Base-by-base conservation (phyloP, 2,113 vertebrate species). In the Hyla sarda region DNA sequence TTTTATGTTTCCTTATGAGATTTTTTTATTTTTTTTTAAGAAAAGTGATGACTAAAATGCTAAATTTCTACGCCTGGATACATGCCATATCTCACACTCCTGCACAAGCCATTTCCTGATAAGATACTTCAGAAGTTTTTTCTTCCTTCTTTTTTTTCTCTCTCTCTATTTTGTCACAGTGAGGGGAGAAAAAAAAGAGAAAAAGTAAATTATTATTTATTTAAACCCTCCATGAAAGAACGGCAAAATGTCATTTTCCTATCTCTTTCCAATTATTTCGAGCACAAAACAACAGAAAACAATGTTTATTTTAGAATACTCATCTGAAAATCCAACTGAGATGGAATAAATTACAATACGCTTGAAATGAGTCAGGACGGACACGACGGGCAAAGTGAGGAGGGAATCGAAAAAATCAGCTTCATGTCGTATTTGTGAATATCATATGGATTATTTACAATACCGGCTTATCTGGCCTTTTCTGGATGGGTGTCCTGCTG, bases 101-200 rank as follows among this genome's bases (percentile, higher is more conserved):
- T 54, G 37, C 71, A 65, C 89, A 60, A 89, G 73, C 6, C 82
- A 1, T 45, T 89, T 88, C 78, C 58, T 87, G 48, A 88, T 88
- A 87, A 89, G 54, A 60, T 90, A 88, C 47, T 87, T 48, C 87
- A 86, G 37, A 58, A 0, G 41, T 41, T 41, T 41, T 41, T 41
- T 41, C 8, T 41, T n/a, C n/a, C n/a, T n/a, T n/a, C n/a, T n/a
- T n/a, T n/a, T n/a, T n/a, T 85, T 54, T 50, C 0, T 88, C 88
- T 89, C 84, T 86, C 58, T 0, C 69, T 82, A 3, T 25, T 62
- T 87, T 65, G 16, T 73, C 87, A 5, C 5, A 87, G 60, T 79
- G 34, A 3, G 84, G 3, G 2, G 16, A 10, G 6, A 5, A 28
- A 30, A 85, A 82, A 73, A 50, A 74, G 47, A 37, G 48, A 73